These are phyloP conservation scores for Gymnocypris eckloni DNA, from an alignment of 2,797 vertebrate species.

Conservation along the genomic window DNA sequence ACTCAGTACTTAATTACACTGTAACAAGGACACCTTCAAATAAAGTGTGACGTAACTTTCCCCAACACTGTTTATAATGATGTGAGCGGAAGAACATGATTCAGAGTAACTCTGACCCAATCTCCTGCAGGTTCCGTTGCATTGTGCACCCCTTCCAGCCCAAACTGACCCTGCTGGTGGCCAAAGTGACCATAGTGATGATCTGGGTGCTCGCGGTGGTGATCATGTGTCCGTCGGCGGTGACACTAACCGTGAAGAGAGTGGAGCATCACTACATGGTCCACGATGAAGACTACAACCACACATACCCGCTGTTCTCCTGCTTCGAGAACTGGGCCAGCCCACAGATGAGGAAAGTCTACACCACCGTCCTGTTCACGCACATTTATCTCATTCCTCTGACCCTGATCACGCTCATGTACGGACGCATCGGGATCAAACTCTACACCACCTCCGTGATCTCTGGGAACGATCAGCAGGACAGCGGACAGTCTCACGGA, in stretches of 20 bases:
- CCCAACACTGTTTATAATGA: too few species aligned
- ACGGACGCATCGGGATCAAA: slow-evolving; percentile 78
- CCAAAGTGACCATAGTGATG: slow-evolving; percentile 76
- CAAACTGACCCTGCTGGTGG: slow-evolving; percentile 75
- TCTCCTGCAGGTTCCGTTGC: slow-evolving; percentile 76
- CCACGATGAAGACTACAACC: slow-evolving; percentile 72
- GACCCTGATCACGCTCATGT: slow-evolving; percentile 78
- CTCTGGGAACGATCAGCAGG: slow-evolving; percentile 67
- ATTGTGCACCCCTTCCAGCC: slow-evolving; percentile 82
- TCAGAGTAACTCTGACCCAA: neutral
- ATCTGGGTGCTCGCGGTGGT: slow-evolving; percentile 80
- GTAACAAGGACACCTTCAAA: too few species aligned
- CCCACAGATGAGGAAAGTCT: slow-evolving; percentile 80
- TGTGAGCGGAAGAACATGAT: neutral
- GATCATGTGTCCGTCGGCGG: slow-evolving; percentile 81
- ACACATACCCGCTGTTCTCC: slow-evolving; percentile 74
- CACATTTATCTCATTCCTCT: slow-evolving; percentile 82
- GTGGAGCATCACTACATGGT: slow-evolving; percentile 78
- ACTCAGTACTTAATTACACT: too few species aligned
- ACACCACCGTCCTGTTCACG: slow-evolving; percentile 80
- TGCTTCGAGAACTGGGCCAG: slow-evolving; percentile 83
- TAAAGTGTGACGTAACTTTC: too few species aligned
- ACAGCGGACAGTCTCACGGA: slow-evolving; percentile 18
- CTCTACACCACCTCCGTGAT: slow-evolving; percentile 75
- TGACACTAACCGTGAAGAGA: slow-evolving; percentile 76